Evolutionary conservation across 2,888 invertebrate genomes (phyloP).

Genomic region (Apamea anceps): DNA sequence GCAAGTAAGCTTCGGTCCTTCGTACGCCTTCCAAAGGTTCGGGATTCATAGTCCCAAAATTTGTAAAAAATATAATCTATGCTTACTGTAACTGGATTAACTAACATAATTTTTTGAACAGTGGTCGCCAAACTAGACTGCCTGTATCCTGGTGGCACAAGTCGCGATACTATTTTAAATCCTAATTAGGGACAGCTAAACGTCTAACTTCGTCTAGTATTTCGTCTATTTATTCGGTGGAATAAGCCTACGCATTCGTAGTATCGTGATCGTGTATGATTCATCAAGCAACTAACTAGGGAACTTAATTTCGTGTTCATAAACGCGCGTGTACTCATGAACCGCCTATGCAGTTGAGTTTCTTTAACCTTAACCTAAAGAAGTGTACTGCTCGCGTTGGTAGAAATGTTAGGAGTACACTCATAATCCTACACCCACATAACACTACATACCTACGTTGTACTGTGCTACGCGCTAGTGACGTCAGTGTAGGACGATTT

Average conservation of each 20-base stretch:
- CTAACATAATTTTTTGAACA: neutral
- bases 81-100: neutral
- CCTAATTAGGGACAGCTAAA: neutral
- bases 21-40: neutral
- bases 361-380: constrained; percentile 56
- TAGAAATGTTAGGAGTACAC: constrained; percentile 19
- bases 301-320: constrained; percentile 24
- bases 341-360: constrained; percentile 39
- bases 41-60: neutral
- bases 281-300: neutral
- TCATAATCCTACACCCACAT: constrained; percentile 26
- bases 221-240: neutral
- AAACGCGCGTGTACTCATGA: constrained; percentile 14
- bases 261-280: constrained; percentile 19
- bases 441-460: neutral
- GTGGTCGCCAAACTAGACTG: neutral
- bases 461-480: constrained; percentile 6
- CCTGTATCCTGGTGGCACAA: neutral
- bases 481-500: constrained; percentile 18
- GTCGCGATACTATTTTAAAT: neutral
- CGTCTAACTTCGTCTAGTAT: neutral
- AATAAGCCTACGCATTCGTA: neutral
- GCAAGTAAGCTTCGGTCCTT: neutral
- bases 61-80: neutral
- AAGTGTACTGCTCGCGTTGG: constrained; percentile 17